Base-by-base conservation (phyloP, 2,113 vertebrate species). In the Gadus chalcogrammus region DNA sequence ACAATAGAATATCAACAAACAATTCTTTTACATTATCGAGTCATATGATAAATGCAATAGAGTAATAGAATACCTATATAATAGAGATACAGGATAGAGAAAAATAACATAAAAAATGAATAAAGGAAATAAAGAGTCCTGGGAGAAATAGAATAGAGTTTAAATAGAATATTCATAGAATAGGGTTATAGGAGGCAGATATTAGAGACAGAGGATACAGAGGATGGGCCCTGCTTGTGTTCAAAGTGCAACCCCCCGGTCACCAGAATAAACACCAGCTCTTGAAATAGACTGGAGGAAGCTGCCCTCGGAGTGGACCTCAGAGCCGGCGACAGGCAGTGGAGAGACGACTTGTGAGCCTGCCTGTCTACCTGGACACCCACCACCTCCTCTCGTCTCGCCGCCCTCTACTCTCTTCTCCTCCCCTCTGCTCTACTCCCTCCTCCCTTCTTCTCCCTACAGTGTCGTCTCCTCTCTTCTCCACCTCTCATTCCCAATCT, bases 261-360 rank as follows among this genome's bases (percentile, higher is more conserved):
- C 88, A 84, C 85, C 87, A 86, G 81, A 87, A 87, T 86, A 87
- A 91, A 84, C 84, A 78, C 28, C 74, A 74, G 72, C 61, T 69
- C 77, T 87, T 82, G 85, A 89, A 89, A 86, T 88, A 89, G 85
- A 89, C 86, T 69, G 83, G 82, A 87, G 89, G 42, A 48, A 48
- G 7, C 7, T 11, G 42, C 7, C 42, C 42, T 13, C 7, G 12
- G 65, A 17, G 65, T 20, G 22, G 59, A 22, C 59, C 84, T 87
- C 71, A 81, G 82, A 85, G 83, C 83, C 56, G 20, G 63, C 24
- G 24, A 59, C 42, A 65, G 18, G 69, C 55, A 48, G 42, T 6
- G 42, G 7, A 9, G 42, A 48, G 42, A 48, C 42, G 42, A 48
- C 42, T 11, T 9, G 1, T 13, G 12, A 13, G 62, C 58, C 65